Evolutionary conservation across 2,888 invertebrate genomes (phyloP).

Genomic region (Drepana falcataria): DNA sequence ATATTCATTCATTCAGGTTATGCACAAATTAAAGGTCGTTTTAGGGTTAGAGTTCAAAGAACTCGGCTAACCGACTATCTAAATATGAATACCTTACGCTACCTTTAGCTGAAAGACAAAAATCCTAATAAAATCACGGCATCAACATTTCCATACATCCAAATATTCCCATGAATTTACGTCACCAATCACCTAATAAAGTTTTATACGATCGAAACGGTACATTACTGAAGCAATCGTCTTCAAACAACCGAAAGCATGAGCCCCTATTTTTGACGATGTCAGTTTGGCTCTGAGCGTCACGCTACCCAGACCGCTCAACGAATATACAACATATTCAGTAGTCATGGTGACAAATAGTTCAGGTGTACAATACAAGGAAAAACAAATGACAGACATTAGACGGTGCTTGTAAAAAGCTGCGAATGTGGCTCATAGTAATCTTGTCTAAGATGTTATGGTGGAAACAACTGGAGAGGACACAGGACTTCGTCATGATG

Average conservation of each 20-base stretch:
- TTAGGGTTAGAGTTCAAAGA: slow-evolving; percentile 9
- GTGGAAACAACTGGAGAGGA: slow-evolving; percentile 70
- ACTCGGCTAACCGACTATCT: slow-evolving; percentile 1
- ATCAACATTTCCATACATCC: slow-evolving; percentile 28
- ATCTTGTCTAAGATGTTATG: slow-evolving; percentile 63
- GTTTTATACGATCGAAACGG: slow-evolving; percentile 50
- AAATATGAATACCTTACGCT: slow-evolving; percentile 13
- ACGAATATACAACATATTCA: slow-evolving; percentile 34
- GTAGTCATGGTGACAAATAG: slow-evolving; percentile 62
- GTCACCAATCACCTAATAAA: slow-evolving; percentile 65
- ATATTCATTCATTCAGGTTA: not conserved
- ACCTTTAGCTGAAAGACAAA: slow-evolving; percentile 4
- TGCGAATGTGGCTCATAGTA: slow-evolving; percentile 29
- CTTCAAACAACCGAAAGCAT: slow-evolving; percentile 57
- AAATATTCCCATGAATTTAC: slow-evolving; percentile 48
- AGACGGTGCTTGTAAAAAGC: slow-evolving; percentile 30
- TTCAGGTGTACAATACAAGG: slow-evolving; percentile 27
- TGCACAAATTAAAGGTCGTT: not conserved
- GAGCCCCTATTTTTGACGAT: slow-evolving; percentile 47
- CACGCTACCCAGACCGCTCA: slow-evolving; percentile 42
- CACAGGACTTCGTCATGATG: slow-evolving; percentile 58
- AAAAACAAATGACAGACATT: slow-evolving; percentile 38
- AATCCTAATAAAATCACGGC: slow-evolving; percentile 27
- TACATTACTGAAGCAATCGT: slow-evolving; percentile 49
- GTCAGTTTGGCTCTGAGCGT: slow-evolving; percentile 61